Percentiles rank a stretch among this genome's conserved stretches.
phyloP scores from a whole-genome alignment of 2,113 vertebrate species.

The Bambusicola thoracicus region DNA sequence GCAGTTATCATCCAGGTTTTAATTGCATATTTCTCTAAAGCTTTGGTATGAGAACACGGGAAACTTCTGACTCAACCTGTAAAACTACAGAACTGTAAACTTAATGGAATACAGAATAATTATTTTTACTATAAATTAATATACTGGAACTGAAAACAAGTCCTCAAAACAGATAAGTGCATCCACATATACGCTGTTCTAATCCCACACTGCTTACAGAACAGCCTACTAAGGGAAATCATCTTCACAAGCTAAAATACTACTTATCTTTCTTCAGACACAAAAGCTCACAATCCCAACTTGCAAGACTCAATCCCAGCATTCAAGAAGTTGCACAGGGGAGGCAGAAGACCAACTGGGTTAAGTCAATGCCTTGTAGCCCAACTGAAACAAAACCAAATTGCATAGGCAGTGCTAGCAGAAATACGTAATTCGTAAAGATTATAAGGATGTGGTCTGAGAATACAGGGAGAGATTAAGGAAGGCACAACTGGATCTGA shows the following conservation, averaged over 20 bases:
- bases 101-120: background rate
- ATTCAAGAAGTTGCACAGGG: background rate
- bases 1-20: background rate
- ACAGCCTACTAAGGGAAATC: background rate
- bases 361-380: too few species aligned
- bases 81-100: background rate
- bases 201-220: background rate
- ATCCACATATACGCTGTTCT: background rate
- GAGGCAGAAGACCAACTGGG: background rate
- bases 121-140: background rate
- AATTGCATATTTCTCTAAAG: background rate
- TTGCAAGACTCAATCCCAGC: background rate
- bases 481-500: background rate
- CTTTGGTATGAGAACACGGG: accelerated
- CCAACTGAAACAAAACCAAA: background rate
- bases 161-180: background rate
- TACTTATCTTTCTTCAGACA: background rate
- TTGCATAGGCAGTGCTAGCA: background rate
- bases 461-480: background rate
- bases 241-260: background rate
- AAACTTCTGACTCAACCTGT: background rate
- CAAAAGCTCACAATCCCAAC: background rate
- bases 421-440: background rate
- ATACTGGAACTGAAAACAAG: background rate
- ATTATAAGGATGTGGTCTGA: background rate